Evolutionary conservation across 2,888 invertebrate genomes (phyloP).

Genomic region (Caenorhabditis panamensis): DNA sequence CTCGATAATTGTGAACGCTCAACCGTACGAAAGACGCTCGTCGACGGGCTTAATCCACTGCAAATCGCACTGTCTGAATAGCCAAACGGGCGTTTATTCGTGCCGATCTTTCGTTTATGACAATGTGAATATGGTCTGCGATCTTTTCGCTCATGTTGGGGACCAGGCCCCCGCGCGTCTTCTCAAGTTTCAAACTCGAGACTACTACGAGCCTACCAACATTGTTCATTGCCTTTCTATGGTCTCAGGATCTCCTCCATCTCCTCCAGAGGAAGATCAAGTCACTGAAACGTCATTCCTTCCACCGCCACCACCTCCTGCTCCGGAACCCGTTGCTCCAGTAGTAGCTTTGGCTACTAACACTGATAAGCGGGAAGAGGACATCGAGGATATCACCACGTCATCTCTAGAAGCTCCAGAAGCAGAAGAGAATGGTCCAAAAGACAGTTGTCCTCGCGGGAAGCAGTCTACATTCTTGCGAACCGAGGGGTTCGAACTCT

Average conservation of each 20-base stretch:
- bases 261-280: neutral
- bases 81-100: constrained; percentile 78
- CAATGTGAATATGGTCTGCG: constrained; percentile 80
- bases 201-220: constrained; percentile 80
- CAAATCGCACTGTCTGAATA: constrained; percentile 78
- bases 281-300: no score
- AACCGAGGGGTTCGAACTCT: constrained; percentile 79
- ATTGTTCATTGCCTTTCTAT: constrained; percentile 54
- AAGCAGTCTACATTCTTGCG: constrained; percentile 70
- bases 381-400: neutral
- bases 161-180: constrained; percentile 76
- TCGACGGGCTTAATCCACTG: constrained; percentile 75
- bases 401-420: no score
- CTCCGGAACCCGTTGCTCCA: neutral
- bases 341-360: constrained; percentile 25
- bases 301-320: constrained; percentile 40
- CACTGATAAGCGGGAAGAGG: constrained; percentile 28
- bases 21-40: constrained; percentile 80
- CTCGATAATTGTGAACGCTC: constrained; percentile 80
- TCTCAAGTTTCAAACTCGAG: constrained; percentile 79
- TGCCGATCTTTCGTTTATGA: constrained; percentile 81
- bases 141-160: constrained; percentile 81
- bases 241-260: constrained; percentile 4
- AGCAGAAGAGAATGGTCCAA: neutral
- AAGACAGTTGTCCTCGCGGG: constrained; percentile 38